Conservation (phyloP, 2,888 invertebrate species). For the Thymelicus acteon region DNA sequence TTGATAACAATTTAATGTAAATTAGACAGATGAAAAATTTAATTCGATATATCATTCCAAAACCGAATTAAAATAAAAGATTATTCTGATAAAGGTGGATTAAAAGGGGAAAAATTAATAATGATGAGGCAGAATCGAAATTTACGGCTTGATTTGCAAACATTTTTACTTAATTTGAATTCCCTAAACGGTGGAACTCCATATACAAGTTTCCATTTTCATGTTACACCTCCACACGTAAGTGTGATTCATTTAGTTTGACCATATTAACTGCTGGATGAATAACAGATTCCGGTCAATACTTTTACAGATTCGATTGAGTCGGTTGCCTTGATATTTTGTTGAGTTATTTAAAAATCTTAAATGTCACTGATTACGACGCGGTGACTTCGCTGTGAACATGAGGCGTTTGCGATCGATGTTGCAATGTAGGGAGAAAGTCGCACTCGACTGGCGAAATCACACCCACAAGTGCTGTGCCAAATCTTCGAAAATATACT, state of each 20-base stretch:
- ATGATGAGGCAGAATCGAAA: constrained; percentile 9
- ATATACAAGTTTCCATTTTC: constrained; percentile 74
- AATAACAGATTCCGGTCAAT: constrained; percentile 55
- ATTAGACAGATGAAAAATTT: not conserved
- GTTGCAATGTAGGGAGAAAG: constrained; percentile 79
- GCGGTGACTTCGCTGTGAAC: constrained; percentile 40
- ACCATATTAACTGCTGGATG: constrained; percentile 53
- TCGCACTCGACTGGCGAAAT: constrained; percentile 76
- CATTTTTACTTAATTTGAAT: constrained; percentile 24
- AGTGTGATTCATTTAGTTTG: constrained; percentile 62
- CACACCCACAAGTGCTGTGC: constrained; percentile 78
- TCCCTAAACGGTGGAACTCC: constrained; percentile 40
- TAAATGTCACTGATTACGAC: constrained; percentile 63
- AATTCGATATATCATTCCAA: not conserved
- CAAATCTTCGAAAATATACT: constrained; percentile 69
- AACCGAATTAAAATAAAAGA: not conserved
- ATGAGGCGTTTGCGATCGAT: constrained; percentile 42
- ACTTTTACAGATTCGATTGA: constrained; percentile 52
- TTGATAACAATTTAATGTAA: not conserved
- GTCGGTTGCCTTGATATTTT: constrained; percentile 77
- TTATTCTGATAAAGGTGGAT: not conserved
- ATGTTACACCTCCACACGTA: constrained; percentile 62
- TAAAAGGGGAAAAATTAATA: constrained; percentile 11
- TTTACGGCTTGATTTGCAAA: constrained; percentile 16
- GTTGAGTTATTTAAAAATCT: constrained; percentile 55